Conservation (phyloP, 2,888 invertebrate genomes). For the Eurois occulta region DNA sequence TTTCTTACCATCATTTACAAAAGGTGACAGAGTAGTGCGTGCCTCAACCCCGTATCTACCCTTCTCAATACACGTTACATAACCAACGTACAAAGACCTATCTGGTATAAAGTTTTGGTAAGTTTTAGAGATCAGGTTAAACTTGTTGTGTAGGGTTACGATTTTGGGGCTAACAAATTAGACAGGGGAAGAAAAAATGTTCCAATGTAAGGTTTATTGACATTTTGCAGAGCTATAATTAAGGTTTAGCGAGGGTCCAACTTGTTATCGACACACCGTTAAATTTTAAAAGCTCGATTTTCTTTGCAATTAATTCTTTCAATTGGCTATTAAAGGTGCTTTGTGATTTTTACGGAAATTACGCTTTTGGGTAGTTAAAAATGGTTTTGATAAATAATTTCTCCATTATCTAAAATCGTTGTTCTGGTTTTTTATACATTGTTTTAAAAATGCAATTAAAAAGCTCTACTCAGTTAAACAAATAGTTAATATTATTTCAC, state of each 20-base stretch:
- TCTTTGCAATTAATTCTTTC: conserved; percentile 79
- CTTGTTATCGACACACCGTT: conserved; percentile 83
- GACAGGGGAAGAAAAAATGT: conserved; percentile 86
- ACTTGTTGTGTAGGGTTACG: conserved; percentile 79
- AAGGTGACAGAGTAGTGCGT: conserved; percentile 80
- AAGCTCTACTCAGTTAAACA: no score
- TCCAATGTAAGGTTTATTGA: conserved; percentile 88
- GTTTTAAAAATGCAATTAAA: background rate
- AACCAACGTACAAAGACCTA: conserved; percentile 75
- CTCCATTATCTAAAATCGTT: background rate
- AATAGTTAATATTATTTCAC: background rate
- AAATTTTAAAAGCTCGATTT: conserved; percentile 83
- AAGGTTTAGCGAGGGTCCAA: conserved; percentile 83
- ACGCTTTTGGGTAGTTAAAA: conserved; percentile 15
- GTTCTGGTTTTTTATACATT: background rate
- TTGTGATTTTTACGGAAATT: conserved; percentile 27
- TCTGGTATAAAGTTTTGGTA: conserved; percentile 4
- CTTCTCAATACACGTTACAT: conserved; percentile 82
- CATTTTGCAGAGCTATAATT: conserved; percentile 88
- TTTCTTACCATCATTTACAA: conserved; percentile 73
- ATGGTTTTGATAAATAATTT: conserved; percentile 2
- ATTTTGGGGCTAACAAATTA: conserved; percentile 89
- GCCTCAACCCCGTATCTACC: conserved; percentile 83
- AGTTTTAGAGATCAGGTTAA: conserved; percentile 56
- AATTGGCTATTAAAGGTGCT: conserved; percentile 71